Evolutionary conservation across 2,888 invertebrate genomes (phyloP).

Genomic region (Coecobrya sp.): DNA sequence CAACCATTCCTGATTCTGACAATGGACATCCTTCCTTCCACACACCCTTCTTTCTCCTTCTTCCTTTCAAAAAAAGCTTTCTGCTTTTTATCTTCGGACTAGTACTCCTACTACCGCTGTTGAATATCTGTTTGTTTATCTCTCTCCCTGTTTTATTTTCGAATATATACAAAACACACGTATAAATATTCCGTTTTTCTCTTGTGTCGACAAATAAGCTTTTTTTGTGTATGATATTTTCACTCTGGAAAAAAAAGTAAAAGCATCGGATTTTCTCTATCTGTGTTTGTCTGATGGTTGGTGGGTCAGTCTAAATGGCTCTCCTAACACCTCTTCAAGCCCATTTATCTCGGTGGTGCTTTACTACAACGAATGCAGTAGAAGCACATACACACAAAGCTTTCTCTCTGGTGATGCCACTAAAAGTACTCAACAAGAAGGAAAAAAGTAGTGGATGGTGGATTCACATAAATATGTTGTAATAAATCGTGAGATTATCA

Average conservation of each 20-base stretch:
- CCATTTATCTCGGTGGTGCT: conserved; percentile 68
- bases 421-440: conserved; percentile 53
- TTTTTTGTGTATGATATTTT: conserved; percentile 37
- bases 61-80: conserved; percentile 27
- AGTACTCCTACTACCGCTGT: background rate
- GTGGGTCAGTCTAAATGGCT: conserved; percentile 85
- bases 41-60: conserved; percentile 48
- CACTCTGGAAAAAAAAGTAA: background rate
- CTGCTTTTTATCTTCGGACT: conserved; percentile 39
- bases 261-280: conserved; percentile 54
- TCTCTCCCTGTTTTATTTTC: conserved; percentile 48
- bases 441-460: conserved; percentile 27
- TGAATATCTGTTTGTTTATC: conserved; percentile 23
- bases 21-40: conserved; percentile 78
- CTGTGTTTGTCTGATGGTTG: conserved; percentile 11
- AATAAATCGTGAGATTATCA: conserved; percentile 74
- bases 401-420: conserved; percentile 40
- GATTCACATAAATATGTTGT: conserved; percentile 64
- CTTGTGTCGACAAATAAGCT: conserved; percentile 29
- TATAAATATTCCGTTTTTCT: conserved; percentile 34
- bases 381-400: conserved; percentile 28
- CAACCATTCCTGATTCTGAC: conserved; percentile 85
- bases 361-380: background rate
- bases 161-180: conserved; percentile 7
- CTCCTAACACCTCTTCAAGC: conserved; percentile 85